Percentiles rank a stretch among this genome's conserved stretches.
phyloP scores from a whole-genome alignment of 92 coral and sea anemone species.

The Phymanthus crucifer region DNA sequence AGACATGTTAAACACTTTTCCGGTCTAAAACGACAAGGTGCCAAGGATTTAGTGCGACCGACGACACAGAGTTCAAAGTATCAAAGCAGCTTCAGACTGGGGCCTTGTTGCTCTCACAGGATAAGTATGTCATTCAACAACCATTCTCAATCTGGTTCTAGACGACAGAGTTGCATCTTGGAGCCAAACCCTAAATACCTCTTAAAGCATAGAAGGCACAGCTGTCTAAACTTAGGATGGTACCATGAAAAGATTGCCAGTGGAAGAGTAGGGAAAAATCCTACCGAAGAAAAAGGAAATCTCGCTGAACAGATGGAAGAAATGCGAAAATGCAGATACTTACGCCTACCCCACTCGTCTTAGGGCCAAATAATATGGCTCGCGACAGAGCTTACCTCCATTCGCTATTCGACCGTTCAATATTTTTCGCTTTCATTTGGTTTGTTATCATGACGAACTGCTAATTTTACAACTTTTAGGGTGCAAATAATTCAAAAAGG shows the following conservation, averaged over 20 bases:
- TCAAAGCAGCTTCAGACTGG: background rate
- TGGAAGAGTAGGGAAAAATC: background rate
- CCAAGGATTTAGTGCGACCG: background rate
- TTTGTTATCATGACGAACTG: too few species aligned
- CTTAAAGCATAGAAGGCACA: constrained; percentile 1
- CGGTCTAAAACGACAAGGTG: background rate
- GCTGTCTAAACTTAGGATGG: constrained; percentile 26
- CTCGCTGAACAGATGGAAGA: background rate
- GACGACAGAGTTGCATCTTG: constrained; percentile 4
- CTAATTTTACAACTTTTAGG: too few species aligned
- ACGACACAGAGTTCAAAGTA: too few species aligned
- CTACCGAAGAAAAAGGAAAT: background rate
- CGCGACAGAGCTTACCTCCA: too few species aligned
- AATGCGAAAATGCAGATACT: constrained; percentile 17
- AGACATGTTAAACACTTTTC: background rate
- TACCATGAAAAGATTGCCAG: constrained; percentile 10
- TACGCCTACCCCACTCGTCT: constrained; percentile 11
- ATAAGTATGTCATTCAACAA: constrained; percentile 9
- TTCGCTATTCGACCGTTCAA: too few species aligned
- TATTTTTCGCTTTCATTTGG: too few species aligned
- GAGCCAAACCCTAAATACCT: background rate
- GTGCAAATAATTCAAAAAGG: too few species aligned
- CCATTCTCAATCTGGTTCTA: constrained; percentile 16
- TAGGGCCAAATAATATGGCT: background rate
- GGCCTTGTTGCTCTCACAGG: background rate